Evolutionary conservation across 2,113 vertebrate species (phyloP).

Genomic region (Rostratula benghalensis): DNA sequence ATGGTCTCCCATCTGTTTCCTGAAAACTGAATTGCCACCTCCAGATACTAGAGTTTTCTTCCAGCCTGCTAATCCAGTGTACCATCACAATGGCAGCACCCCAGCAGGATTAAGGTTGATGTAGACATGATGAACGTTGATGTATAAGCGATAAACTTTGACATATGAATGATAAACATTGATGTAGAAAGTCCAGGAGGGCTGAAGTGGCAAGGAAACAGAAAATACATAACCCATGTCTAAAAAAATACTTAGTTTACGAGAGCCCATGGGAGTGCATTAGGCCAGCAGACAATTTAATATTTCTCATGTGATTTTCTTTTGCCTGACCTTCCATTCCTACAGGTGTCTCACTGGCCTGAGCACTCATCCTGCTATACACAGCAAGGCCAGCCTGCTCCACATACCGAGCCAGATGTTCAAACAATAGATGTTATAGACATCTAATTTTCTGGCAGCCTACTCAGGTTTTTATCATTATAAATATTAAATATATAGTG

Average conservation of each 20-base stretch:
- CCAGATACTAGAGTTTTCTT: background rate
- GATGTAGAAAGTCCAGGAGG: too few species aligned
- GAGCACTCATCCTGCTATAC: background rate
- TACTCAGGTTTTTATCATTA: constrained; percentile 67
- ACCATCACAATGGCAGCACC: background rate
- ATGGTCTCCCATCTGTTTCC: background rate
- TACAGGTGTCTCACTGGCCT: constrained; percentile 14
- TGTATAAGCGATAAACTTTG: too few species aligned
- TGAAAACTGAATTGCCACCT: background rate
- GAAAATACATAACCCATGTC: background rate
- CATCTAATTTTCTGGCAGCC: constrained; percentile 60
- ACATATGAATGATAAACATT: too few species aligned
- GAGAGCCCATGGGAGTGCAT: background rate
- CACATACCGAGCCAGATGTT: constrained; percentile 55
- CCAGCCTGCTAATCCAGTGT: background rate
- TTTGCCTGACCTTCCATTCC: background rate
- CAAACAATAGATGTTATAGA: constrained; percentile 30
- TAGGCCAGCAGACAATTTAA: background rate
- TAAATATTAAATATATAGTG: constrained; percentile 62
- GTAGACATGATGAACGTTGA: background rate
- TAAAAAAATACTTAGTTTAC: background rate
- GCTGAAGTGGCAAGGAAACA: background rate
- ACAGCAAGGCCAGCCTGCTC: constrained; percentile 6
- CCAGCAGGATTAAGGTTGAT: background rate
- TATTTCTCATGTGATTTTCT: background rate